Base-by-base conservation (phyloP, 2,113 vertebrate genomes). In the Aspiorhynchus laticeps region DNA sequence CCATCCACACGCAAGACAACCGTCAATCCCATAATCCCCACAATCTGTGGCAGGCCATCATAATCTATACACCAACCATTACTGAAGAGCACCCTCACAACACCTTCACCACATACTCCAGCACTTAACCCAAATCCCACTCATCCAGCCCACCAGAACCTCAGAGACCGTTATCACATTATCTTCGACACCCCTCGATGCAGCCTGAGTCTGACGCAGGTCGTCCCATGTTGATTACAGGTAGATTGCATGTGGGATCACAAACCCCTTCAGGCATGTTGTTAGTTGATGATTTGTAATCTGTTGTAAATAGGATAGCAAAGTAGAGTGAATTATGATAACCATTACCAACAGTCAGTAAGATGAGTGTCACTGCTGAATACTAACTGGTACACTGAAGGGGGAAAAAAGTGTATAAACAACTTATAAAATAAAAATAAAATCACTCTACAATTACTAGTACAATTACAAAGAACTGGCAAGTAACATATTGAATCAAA, bases 21-120 rank as follows among this genome's bases (percentile, higher is more conserved):
- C 93, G 87, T 88, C 95, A 96, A 96, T 96, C 95, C 92, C 59
- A 93, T 96, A 96, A 96, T 96, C 94, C 93, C 79, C 3, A 86
- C 71, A 92, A 94, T 93, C 92, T 92, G 95, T 91, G 89, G 90
- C 93, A 90, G 90, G 90, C 31, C 90, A 90, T 71, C 88, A 87
- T 91, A 96, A 95, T 95, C 94, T 91, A 93, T 91, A 90, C 91
- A 36, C 24, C 33, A n/a, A 51, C 15, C 76, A 56, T 83, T 26
- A 80, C 31, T 61, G 77, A 86, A 82, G 77, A 36, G 9, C 71
- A 63, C 24, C 14, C 26, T 56, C 48, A 61, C 36, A 61, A 73
- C 43, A 85, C 83, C 67, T 61, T 48, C 21, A 85, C 56, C 43
- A 53, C 33, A 1, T 26, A 48, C 4, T 46, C 28, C 24, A 53